phyloP scores from a whole-genome alignment of 37 sponge, comb jelly and placozoan genomes.

The Diacarnus erythraeanus region DNA sequence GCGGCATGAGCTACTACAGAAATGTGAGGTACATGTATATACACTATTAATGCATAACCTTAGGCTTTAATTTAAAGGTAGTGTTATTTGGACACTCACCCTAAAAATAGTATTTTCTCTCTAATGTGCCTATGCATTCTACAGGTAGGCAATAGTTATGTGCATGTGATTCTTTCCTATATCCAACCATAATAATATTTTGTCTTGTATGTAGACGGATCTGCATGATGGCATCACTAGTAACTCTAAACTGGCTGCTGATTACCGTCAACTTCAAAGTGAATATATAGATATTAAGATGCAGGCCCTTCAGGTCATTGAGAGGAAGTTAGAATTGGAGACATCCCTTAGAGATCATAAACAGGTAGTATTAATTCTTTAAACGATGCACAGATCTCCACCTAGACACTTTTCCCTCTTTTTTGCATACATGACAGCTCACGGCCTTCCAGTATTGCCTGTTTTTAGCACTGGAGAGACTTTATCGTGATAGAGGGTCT shows the following conservation, averaged over 20 bases:
- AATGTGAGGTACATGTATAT: constrained; percentile 9
- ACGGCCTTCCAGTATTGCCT: constrained; percentile 31
- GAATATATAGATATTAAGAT: constrained; percentile 21
- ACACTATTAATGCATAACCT: too few relatives aligned
- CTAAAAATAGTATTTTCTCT: too few relatives aligned
- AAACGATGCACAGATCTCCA: background rate
- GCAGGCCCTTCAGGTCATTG: constrained; percentile 37
- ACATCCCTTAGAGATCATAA: constrained; percentile 37
- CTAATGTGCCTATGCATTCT: too few relatives aligned
- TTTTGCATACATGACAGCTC: constrained; percentile 13
- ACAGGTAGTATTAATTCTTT: constrained; percentile 35
- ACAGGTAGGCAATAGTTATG: too few relatives aligned
- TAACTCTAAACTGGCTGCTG: constrained; percentile 11
- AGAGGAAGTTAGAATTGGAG: constrained; percentile 44
- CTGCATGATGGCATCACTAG: background rate
- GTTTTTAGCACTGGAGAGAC: constrained; percentile 15
- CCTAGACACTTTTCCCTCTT: background rate
- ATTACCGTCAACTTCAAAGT: constrained; percentile 21
- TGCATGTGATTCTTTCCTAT: too few relatives aligned
- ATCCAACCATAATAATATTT: background rate
- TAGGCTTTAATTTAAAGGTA: too few relatives aligned
- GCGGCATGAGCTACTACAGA: constrained; percentile 14
- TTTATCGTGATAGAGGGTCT: constrained; percentile 32
- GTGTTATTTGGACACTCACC: too few relatives aligned
- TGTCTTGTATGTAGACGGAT: background rate